A percentile compares a stretch with the other conserved stretches of the same genome.
Evolutionary conservation across 2,888 invertebrate genomes (phyloP).

Genomic region (Eupithecia centaureata): DNA sequence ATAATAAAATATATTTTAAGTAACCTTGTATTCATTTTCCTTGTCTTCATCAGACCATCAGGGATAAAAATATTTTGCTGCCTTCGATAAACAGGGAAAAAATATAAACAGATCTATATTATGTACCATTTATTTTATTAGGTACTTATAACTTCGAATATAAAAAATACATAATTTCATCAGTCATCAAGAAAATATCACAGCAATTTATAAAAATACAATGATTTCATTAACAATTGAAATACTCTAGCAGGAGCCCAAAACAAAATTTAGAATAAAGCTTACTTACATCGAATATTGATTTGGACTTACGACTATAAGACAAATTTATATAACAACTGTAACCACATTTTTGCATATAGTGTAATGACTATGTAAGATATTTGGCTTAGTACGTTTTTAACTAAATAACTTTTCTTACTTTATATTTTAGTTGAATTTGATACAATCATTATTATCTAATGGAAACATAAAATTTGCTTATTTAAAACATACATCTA

Average conservation of each 20-base stretch:
- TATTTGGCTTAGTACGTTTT: not conserved
- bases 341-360: too few relatives aligned
- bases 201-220: constrained; percentile 58
- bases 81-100: not conserved
- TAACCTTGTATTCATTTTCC: constrained; percentile 42
- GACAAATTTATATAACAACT: too few relatives aligned
- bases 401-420: constrained; percentile 1
- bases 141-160: constrained; percentile 40
- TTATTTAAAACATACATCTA: not conserved
- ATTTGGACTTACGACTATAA: constrained; percentile 5
- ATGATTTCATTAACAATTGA: constrained; percentile 37
- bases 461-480: not conserved
- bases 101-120: constrained; percentile 16
- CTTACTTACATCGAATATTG: not conserved
- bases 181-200: constrained; percentile 73
- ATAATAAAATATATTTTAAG: constrained; percentile 82
- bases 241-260: constrained; percentile 6
- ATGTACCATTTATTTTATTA: constrained; percentile 42
- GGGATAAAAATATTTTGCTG: not conserved
- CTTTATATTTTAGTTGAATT: not conserved
- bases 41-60: not conserved
- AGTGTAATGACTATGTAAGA: too few relatives aligned
- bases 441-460: not conserved
- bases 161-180: constrained; percentile 67
- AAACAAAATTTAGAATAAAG: constrained; percentile 1